These are phyloP conservation scores for Pantala flavescens DNA, from an alignment of 1,140 invertebrate species.

Conservation along the genomic window DNA sequence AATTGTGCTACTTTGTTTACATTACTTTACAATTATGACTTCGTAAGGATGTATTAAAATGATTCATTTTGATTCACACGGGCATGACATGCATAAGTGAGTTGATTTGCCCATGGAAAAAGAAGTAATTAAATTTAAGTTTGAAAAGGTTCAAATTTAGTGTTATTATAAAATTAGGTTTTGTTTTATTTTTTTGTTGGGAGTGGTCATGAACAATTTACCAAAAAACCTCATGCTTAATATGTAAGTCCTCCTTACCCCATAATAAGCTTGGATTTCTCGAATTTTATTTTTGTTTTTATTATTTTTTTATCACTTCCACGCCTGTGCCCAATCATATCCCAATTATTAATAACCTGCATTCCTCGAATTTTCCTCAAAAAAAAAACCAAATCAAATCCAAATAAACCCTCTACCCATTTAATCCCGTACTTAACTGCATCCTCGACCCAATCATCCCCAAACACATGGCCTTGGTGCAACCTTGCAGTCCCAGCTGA, in stretches of 20 bases:
- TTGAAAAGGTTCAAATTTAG: not conserved
- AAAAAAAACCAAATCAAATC: not conserved
- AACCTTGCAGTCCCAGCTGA: constrained; percentile 67
- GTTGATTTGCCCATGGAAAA: not conserved
- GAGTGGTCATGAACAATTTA: too few species aligned
- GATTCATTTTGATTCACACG: not conserved
- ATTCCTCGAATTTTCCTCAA: not conserved
- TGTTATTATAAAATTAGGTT: not conserved
- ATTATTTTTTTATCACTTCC: constrained; percentile 4
- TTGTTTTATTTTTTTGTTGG: not conserved
- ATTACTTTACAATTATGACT: not conserved
- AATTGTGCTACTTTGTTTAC: not conserved
- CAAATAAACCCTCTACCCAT: not conserved
- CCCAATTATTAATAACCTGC: not conserved
- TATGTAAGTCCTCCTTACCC: not conserved
- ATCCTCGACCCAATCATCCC: not conserved
- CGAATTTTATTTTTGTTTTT: constrained; percentile 6
- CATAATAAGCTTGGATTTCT: not conserved
- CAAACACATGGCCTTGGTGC: not conserved
- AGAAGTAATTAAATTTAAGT: not conserved
- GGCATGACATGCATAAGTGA: not conserved
- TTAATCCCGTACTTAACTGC: not conserved
- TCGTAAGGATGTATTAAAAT: not conserved
- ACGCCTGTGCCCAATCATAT: not conserved
- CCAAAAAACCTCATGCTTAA: too few species aligned